Percentiles rank a stretch among this genome's conserved stretches.
phyloP scores from a whole-genome alignment of 2,888 invertebrate genomes.

The Eupithecia abbreviata region DNA sequence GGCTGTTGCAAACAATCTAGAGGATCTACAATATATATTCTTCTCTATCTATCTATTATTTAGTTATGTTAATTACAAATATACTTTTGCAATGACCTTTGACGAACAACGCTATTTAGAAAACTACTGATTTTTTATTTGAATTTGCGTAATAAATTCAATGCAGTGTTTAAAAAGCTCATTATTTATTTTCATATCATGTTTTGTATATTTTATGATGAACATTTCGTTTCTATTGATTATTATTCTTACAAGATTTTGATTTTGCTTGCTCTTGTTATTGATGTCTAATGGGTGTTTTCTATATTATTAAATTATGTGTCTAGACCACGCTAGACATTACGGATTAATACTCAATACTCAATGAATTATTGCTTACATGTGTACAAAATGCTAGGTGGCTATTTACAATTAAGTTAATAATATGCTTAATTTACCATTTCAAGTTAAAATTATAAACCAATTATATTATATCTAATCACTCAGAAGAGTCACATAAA shows the following conservation, averaged over 20 bases:
- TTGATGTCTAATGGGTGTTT: conserved; percentile 12
- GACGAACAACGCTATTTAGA: conserved; percentile 1
- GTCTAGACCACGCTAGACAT: no score
- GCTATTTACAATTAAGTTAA: no score
- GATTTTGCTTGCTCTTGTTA: conserved; percentile 35
- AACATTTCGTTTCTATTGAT: conserved; percentile 30
- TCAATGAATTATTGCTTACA: no score
- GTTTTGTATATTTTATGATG: conserved; percentile 13
- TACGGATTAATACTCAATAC: no score
- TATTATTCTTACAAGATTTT: conserved; percentile 28
- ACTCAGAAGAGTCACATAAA: no score
- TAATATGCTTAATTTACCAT: no score
- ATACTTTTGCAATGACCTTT: not conserved
- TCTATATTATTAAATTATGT: not conserved
- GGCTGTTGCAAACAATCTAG: no score
- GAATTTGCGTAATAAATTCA: conserved; percentile 42
- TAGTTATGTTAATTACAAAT: not conserved
- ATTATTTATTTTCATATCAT: conserved; percentile 39
- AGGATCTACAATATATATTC: no score
- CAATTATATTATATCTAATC: no score
- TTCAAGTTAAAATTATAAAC: no score
- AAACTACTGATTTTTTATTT: conserved; percentile 29
- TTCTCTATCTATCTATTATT: not conserved
- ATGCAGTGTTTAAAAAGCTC: conserved; percentile 44
- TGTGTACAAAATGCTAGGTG: no score